phyloP scores from a whole-genome alignment of 1,140 invertebrate genomes.

The Drosophila bipectinata region DNA sequence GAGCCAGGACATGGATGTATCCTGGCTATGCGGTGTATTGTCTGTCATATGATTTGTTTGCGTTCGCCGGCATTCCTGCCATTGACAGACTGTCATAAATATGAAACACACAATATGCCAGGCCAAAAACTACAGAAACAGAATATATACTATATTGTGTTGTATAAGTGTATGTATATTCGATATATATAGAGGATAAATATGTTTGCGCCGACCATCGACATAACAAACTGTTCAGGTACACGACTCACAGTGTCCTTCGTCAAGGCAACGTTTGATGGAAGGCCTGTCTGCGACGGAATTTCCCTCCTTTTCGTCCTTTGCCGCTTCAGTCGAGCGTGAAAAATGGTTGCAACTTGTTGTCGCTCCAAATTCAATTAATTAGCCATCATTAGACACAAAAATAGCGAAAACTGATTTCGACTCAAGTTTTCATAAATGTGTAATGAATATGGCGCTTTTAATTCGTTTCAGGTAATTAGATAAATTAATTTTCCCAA shows the following conservation, averaged over 20 bases:
- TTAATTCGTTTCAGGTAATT: background rate
- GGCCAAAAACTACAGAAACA: constrained; percentile 59
- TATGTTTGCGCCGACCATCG: constrained; percentile 41
- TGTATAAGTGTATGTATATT: background rate
- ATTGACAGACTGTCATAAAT: constrained; percentile 79
- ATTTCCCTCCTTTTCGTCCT: constrained; percentile 32
- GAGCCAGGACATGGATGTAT: constrained; percentile 50
- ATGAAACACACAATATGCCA: constrained; percentile 60
- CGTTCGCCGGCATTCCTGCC: constrained; percentile 50
- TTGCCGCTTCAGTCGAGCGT: constrained; percentile 36
- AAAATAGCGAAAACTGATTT: constrained; percentile 11
- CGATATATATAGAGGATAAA: background rate
- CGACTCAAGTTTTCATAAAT: constrained; percentile 4
- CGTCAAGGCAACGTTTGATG: constrained; percentile 72
- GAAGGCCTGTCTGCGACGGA: constrained; percentile 39
- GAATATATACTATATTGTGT: constrained; percentile 19
- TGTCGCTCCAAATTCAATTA: constrained; percentile 46
- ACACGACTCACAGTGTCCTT: constrained; percentile 38
- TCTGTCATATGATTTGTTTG: constrained; percentile 48
- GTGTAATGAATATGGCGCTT: constrained; percentile 26
- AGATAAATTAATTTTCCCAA: background rate
- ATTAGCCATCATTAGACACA: constrained; percentile 30
- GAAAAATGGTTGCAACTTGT: constrained; percentile 40
- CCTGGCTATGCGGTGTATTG: constrained; percentile 17
- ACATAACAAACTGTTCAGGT: constrained; percentile 69